Evolutionary conservation across 2,797 vertebrate species (phyloP).

Genomic region (Rhadinocentrus ornatus): DNA sequence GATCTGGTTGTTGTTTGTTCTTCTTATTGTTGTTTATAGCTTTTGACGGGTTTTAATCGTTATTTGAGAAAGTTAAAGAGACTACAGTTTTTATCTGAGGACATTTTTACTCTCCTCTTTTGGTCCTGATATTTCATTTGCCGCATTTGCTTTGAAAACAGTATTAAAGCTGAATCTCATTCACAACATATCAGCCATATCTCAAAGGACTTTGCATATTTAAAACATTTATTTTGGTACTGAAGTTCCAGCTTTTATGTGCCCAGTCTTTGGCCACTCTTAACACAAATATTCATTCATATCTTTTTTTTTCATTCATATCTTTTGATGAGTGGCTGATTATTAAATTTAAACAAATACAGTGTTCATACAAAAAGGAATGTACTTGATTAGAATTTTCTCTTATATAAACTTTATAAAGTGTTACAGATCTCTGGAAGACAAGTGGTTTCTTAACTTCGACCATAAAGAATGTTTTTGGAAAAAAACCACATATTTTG

Average conservation of each 20-base stretch:
- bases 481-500: too few relatives aligned
- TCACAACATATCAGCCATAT: neutral
- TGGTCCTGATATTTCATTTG: neutral
- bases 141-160: neutral
- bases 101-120: neutral
- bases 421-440: neutral
- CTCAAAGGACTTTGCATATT: neutral
- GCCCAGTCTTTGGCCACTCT: neutral
- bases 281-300: neutral
- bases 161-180: neutral
- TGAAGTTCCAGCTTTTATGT: too few relatives aligned
- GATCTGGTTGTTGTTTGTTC: conserved; percentile 44
- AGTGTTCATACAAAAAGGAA: neutral
- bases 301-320: too few relatives aligned
- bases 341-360: neutral
- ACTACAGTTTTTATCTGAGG: neutral
- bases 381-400: neutral
- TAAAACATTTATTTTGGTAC: too few relatives aligned
- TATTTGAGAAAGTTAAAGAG: neutral
- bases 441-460: too few relatives aligned
- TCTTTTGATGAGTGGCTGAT: neutral
- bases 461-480: too few relatives aligned
- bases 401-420: neutral
- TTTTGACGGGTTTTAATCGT: conserved; percentile 8
- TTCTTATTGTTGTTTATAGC: conserved; percentile 24